phyloP scores from a whole-genome alignment of 2,797 vertebrate species.

The Falco concolor region DNA sequence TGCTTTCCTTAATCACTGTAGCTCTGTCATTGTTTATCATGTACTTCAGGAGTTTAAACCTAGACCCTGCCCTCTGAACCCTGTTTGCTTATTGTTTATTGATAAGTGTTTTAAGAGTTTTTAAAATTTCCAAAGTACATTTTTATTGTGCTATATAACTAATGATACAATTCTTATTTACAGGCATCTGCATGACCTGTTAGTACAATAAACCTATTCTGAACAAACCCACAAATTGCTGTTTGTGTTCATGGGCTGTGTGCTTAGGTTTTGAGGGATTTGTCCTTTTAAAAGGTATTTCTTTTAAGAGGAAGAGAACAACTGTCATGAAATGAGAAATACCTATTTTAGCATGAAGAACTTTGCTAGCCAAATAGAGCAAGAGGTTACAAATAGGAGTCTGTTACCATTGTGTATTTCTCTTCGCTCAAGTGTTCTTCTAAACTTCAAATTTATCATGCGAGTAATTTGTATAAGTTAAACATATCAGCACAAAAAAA shows the following conservation, averaged over 20 bases:
- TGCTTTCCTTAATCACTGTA: not conserved
- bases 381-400: not conserved
- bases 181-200: not conserved
- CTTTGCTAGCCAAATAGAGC: not conserved
- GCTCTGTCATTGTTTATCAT: not conserved
- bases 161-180: not conserved
- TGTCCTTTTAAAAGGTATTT: not conserved
- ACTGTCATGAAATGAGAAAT: not conserved
- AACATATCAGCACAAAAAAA: not conserved
- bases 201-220: slow-evolving; percentile 14
- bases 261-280: not conserved
- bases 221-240: not conserved
- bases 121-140: slow-evolving; percentile 14
- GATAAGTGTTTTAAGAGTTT: not conserved
- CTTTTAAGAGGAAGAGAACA: not conserved
- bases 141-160: slow-evolving; percentile 16
- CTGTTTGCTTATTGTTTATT: slow-evolving; percentile 12
- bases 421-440: not conserved
- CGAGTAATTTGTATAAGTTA: not conserved
- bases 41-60: not conserved
- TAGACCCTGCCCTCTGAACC: not conserved
- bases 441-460: not conserved
- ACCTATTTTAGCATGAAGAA: not conserved
- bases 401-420: not conserved
- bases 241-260: not conserved